Percentiles rank a stretch among this genome's conserved stretches.
These are phyloP conservation scores for Clanis bilineata DNA, from an alignment of 2,888 invertebrate species.

Conservation along the genomic window DNA sequence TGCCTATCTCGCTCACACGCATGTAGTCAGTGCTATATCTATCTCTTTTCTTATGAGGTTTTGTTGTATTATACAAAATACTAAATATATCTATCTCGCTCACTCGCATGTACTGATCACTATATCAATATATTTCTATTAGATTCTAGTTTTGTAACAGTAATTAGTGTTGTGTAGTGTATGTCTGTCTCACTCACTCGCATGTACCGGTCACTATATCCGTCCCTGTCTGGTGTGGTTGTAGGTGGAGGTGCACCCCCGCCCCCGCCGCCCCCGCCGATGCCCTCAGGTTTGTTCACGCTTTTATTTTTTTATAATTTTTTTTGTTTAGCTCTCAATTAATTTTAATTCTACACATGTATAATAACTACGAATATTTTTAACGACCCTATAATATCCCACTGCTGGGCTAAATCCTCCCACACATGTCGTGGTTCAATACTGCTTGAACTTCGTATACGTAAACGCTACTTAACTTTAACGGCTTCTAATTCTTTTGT, in stretches of 20 bases:
- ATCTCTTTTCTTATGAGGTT: no score
- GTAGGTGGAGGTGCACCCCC: constrained; percentile 42
- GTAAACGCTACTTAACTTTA: no score
- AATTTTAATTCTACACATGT: no score
- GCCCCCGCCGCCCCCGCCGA: constrained; percentile 48
- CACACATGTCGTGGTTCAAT: no score
- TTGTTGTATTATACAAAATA: no score
- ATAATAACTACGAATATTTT: no score
- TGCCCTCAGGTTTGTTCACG: constrained; percentile 46
- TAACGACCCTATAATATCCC: no score
- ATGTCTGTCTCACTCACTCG: constrained; percentile 23
- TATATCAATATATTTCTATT: background rate
- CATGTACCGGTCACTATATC: constrained; percentile 26
- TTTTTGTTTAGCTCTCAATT: no score
- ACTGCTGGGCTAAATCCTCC: no score
- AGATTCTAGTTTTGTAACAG: background rate
- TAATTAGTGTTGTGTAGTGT: background rate
- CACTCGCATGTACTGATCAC: background rate
- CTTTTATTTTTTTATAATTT: background rate
- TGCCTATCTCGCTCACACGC: background rate
- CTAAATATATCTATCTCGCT: background rate
- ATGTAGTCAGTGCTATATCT: background rate
- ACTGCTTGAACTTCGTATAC: no score
- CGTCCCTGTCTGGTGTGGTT: constrained; percentile 35
- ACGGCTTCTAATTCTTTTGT: no score